Base-by-base conservation (phyloP, 2,888 invertebrate genomes). In the Hirtodrosophila histrioides region DNA sequence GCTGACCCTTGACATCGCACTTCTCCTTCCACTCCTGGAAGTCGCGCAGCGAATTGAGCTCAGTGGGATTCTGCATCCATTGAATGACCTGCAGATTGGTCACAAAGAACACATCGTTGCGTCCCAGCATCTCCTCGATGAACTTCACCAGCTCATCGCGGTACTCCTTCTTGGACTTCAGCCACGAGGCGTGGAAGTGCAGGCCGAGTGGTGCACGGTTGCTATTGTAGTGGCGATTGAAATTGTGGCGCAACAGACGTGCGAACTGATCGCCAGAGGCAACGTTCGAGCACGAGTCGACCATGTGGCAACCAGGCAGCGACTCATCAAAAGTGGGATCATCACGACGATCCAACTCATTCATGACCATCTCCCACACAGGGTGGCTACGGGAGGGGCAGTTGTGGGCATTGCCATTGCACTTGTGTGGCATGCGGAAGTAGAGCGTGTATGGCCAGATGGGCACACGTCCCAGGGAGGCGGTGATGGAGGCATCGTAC, bases 371-470 rank as follows among this genome's bases (percentile, higher is more conserved):
- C 92, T 98, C 98, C 98, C 98, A 98, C 40, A 98, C 97, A 27
- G 97, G 97, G 89, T 98, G 97, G 87, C 96, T 96, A 90, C 95
- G 93, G 46, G 96, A 96, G 23, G 98, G 98, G 89, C 98, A 98
- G 91, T 97, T 97, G 90, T 97, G 97, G 11, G 97, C 97, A 90
- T 98, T 98, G 71, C 97, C 97, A 91, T 97, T 97, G 91, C 98
- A 98, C 91, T 96, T 97, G 93, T 98, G 98, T 0, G 98, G 97
- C 96, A 98, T 97, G 70, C 97, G 94, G 95, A 97, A 98, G 93
- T 98, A 98, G 24, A 99, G 93, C 3, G 98, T 98, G 93, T 98
- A 99, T 0, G 99, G 99, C 98, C 98, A 99, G 91, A 97, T 96
- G 51, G 98, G 98, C 27, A 97, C 97, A 48, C 97, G 95, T 35